Conservation (phyloP, 1,140 invertebrate genomes). For the Saxidomus purpurata region DNA sequence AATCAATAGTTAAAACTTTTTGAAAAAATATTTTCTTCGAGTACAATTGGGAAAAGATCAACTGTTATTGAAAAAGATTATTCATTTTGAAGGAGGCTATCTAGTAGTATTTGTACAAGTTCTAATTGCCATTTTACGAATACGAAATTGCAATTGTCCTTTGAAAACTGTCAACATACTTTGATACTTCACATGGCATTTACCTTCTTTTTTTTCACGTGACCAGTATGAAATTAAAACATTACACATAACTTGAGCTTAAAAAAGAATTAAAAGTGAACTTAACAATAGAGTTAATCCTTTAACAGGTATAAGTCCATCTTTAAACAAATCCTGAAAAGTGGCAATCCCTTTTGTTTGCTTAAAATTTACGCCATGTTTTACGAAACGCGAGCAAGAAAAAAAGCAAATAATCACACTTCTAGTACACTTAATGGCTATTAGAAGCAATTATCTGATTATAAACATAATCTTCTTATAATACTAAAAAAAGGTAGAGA, state of each 20-base stretch:
- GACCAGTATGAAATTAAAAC: conserved; percentile 2
- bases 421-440: conserved; percentile 56
- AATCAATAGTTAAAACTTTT: too few species aligned
- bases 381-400: not conserved
- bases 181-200: not conserved
- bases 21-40: too few species aligned
- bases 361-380: not conserved
- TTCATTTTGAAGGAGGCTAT: not conserved
- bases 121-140: conserved; percentile 41
- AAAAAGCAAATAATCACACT: conserved; percentile 55
- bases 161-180: not conserved
- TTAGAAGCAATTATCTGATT: conserved; percentile 60
- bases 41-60: not conserved
- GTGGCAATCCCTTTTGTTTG: conserved; percentile 10
- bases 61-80: conserved; percentile 30
- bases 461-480: conserved; percentile 49
- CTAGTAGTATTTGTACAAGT: not conserved
- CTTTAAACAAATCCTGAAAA: conserved; percentile 52
- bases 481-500: not conserved
- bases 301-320: conserved; percentile 61
- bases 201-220: not conserved
- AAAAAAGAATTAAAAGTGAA: not conserved
- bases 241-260: conserved; percentile 35
- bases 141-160: conserved; percentile 30
- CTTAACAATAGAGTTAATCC: conserved; percentile 41